Base-by-base conservation (phyloP, 2,113 vertebrate genomes). In the Solea senegalensis region DNA sequence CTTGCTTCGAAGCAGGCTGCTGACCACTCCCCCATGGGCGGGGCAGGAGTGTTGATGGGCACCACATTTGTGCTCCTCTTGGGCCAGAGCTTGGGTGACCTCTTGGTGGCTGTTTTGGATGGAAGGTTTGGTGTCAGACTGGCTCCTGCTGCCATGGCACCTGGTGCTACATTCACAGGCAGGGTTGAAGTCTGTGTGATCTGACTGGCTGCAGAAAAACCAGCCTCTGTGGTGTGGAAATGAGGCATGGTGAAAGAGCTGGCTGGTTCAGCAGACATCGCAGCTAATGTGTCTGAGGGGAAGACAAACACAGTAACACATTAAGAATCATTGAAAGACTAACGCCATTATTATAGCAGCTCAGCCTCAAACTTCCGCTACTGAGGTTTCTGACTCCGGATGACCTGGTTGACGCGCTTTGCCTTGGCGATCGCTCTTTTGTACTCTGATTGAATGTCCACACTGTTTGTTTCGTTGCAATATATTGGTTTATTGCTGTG, bases 31-130 rank as follows among this genome's bases (percentile, higher is more conserved):
- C 52, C 64, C 12, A 60, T 9, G 3, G 77, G 67, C 0, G 57
- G 67, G 14, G 68, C 52, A 0, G 81, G 74, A 0, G 64, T 60
- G 58, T 78, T 81, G 4, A 85, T 5, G 8, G 89, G 85, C 45
- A 61, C 46, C 5, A 72, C 76, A 7, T 86, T 90, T 0, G 81
- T 79, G 3, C 49, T 84, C 27, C 74, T 88, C 77, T 89, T 92
- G 39, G 89, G 65, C 90, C 90, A 83, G 0, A 89, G 81, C 76
- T 89, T 94, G 9, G 92, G 92, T 0, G 91, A 94, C 45, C 45
- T 85, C 78, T 73, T 93, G 14, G 8, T 21, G 1, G 69, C 10
- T 10, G 76, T 11, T 76, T 86, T 92, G 65, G 67, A 13, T 48
- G 45, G 45, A 48, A 13, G 14, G 45, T 2, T 13, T 5, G 9